These are phyloP conservation scores for Hydropsyche tenuis DNA, from an alignment of 1,140 invertebrate genomes.

Conservation along the genomic window DNA sequence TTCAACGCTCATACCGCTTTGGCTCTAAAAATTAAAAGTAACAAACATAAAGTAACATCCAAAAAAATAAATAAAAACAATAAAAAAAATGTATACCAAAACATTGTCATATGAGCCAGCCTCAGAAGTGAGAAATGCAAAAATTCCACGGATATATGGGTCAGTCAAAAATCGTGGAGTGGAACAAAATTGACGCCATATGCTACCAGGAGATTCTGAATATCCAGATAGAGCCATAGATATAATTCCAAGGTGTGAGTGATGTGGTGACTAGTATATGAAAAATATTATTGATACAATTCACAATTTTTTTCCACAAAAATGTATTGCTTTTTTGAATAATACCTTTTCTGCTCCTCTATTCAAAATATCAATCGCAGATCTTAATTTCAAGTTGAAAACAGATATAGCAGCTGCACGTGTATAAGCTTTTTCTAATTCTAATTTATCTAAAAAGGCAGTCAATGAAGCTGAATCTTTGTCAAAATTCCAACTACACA, in stretches of 20 bases:
- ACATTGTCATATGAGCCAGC: conserved; percentile 80
- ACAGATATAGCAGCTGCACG: conserved; percentile 89
- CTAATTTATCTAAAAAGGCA: conserved; percentile 67
- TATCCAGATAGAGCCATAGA: conserved; percentile 92
- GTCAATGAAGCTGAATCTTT: conserved; percentile 61
- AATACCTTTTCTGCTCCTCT: conserved; percentile 54
- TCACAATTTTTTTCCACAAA: background rate
- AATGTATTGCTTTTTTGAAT: background rate
- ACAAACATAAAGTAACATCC: conserved; percentile 22
- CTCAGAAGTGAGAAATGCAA: conserved; percentile 88
- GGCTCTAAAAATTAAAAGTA: conserved; percentile 66
- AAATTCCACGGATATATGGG: conserved; percentile 90
- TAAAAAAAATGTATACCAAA: conserved; percentile 64
- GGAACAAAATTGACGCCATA: conserved; percentile 84
- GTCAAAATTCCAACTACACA: conserved; percentile 88
- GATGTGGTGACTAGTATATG: conserved; percentile 39
- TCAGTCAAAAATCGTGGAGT: conserved; percentile 76
- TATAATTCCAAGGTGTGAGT: conserved; percentile 69
- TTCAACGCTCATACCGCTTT: conserved; percentile 80
- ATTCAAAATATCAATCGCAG: conserved; percentile 86
- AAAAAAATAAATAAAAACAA: conserved; percentile 11
- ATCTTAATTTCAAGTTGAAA: conserved; percentile 84
- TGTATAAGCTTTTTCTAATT: conserved; percentile 71
- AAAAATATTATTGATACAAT: conserved; percentile 23
- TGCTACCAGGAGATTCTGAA: conserved; percentile 79